Evolutionary conservation across 2,113 vertebrate species (phyloP).

Genomic region (Pseudois nayaur): DNA sequence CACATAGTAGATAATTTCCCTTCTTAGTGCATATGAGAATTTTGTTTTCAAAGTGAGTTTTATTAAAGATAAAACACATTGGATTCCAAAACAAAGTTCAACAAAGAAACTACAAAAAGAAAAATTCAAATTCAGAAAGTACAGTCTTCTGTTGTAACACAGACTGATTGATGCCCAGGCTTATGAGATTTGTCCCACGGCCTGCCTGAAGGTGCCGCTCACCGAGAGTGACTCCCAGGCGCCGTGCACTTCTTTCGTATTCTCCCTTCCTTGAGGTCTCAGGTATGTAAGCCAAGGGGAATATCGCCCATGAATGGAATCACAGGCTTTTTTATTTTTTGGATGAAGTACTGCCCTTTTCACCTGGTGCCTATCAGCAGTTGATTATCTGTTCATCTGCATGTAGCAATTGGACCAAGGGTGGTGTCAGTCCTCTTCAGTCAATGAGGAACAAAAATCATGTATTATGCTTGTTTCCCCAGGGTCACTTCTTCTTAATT

Average conservation of each 20-base stretch:
- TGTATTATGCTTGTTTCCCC: background rate
- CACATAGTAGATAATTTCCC: background rate
- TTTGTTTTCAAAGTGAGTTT: background rate
- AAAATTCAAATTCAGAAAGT: constrained; percentile 7
- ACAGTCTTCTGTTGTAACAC: background rate
- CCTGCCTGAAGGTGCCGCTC: background rate
- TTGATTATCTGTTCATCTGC: background rate
- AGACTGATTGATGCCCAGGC: background rate
- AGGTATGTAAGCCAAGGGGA: background rate
- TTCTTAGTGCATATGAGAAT: background rate
- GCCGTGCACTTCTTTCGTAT: background rate
- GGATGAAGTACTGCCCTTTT: background rate
- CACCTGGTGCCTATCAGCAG: background rate
- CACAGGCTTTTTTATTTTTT: background rate
- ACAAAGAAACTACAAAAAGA: background rate
- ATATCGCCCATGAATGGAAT: background rate
- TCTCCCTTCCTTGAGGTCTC: constrained; percentile 2
- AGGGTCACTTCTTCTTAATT: background rate
- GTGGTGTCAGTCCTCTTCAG: background rate
- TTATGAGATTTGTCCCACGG: background rate
- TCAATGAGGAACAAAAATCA: background rate
- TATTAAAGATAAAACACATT: background rate
- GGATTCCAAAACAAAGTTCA: background rate
- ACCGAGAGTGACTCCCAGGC: background rate
- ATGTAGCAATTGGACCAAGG: background rate